Evolutionary conservation across 1,140 invertebrate genomes (phyloP).

Genomic region (Pseudomyrmex sp.): DNA sequence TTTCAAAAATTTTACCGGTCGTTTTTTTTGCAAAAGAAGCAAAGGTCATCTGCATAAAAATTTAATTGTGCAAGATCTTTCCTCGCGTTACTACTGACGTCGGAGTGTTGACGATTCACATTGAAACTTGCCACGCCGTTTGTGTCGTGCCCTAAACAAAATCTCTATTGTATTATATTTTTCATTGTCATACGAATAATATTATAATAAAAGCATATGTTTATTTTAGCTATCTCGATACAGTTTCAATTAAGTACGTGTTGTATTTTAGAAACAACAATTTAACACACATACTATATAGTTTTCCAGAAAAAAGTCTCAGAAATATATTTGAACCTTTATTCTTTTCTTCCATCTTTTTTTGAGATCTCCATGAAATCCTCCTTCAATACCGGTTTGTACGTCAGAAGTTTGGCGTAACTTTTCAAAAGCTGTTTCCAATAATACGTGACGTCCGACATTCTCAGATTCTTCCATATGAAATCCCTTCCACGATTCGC

Average conservation of each 20-base stretch:
- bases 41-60: background rate
- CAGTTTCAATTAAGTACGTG: conserved; percentile 45
- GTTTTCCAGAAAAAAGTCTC: background rate
- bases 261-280: conserved; percentile 19
- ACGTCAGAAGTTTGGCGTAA: conserved; percentile 93
- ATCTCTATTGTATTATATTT: conserved; percentile 79
- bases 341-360: background rate
- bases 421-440: conserved; percentile 93
- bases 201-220: conserved; percentile 71
- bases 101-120: conserved; percentile 70
- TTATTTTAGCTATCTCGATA: conserved; percentile 59
- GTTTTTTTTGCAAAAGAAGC: conserved; percentile 16
- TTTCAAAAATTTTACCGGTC: too few species aligned
- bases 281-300: conserved; percentile 3
- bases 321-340: too few species aligned
- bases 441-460: conserved; percentile 94
- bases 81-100: conserved; percentile 48
- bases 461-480: conserved; percentile 93
- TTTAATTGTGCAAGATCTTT: conserved; percentile 60
- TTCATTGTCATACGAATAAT: conserved; percentile 72
- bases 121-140: conserved; percentile 75
- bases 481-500: conserved; percentile 93
- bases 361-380: conserved; percentile 85
- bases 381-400: conserved; percentile 87
- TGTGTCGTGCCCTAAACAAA: conserved; percentile 65